Evolutionary conservation across 2,888 invertebrate species (phyloP).

Genomic region (Eulithis prunata): DNA sequence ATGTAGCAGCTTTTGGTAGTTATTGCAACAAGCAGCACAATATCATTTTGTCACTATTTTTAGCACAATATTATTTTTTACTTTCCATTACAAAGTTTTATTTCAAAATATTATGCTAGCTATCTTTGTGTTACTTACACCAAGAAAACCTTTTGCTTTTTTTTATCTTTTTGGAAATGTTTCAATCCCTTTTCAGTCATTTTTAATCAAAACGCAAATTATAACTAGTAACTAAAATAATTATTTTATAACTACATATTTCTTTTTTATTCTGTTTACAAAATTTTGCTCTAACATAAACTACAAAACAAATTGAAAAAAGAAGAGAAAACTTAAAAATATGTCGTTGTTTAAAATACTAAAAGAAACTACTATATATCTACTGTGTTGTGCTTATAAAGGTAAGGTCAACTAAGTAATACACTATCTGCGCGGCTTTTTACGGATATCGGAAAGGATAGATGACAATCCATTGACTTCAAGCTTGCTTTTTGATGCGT

Average conservation of each 20-base stretch:
- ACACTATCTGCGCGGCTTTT: too few relatives aligned
- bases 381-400: too few relatives aligned
- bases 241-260: background rate
- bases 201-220: constrained; percentile 7
- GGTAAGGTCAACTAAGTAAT: too few relatives aligned
- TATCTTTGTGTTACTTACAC: too few relatives aligned
- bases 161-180: constrained; percentile 23
- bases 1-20: background rate
- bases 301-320: constrained; percentile 12
- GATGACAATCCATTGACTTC: too few relatives aligned
- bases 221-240: constrained; percentile 4
- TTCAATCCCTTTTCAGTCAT: constrained; percentile 28
- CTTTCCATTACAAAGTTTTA: too few relatives aligned
- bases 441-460: too few relatives aligned
- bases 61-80: too few relatives aligned
- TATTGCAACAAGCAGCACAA: constrained; percentile 1
- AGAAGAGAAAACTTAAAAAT: constrained; percentile 11
- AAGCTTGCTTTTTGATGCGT: too few relatives aligned
- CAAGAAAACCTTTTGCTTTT: too few relatives aligned
- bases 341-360: background rate
- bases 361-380: constrained; percentile 2
- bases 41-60: too few relatives aligned
- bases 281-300: constrained; percentile 16
- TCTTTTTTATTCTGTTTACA: background rate
- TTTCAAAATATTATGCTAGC: too few relatives aligned